phyloP scores from a whole-genome alignment of 2,797 vertebrate genomes.

The Sphenodon punctatus region DNA sequence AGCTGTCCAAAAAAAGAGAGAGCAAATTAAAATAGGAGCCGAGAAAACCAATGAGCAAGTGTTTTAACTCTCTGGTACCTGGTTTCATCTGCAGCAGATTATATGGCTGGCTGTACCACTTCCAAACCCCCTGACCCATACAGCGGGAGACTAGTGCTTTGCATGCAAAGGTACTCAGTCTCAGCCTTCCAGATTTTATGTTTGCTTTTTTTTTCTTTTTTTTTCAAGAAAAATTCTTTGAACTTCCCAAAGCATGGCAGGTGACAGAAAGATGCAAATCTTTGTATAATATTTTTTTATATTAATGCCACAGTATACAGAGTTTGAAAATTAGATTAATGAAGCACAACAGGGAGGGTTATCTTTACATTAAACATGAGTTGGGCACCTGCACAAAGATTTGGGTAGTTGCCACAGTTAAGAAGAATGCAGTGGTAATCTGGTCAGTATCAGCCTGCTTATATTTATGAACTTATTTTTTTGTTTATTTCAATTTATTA shows the following conservation, averaged over 20 bases:
- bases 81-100: constrained; percentile 60
- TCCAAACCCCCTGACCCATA: constrained; percentile 40
- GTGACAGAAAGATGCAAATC: constrained; percentile 20
- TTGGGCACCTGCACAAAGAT: not conserved
- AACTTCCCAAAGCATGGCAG: constrained; percentile 16
- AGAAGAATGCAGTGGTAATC: not conserved
- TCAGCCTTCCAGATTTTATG: not conserved
- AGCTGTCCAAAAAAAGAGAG: constrained; percentile 82
- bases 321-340: not conserved
- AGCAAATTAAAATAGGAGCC: constrained; percentile 84
- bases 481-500: too few species aligned
- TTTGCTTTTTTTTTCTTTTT: not conserved
- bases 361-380: not conserved
- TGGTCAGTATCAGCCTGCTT: too few species aligned
- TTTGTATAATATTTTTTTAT: constrained; percentile 17
- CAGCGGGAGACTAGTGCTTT: constrained; percentile 2
- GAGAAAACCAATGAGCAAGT: constrained; percentile 79
- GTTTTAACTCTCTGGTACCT: constrained; percentile 83
- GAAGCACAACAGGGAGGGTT: fast-evolving
- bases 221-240: constrained; percentile 8
- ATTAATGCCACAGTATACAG: constrained; percentile 23
- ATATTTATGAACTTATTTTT: too few species aligned
- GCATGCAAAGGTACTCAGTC: not conserved
- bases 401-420: not conserved
- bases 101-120: constrained; percentile 26